These are phyloP conservation scores for Dendrocincla fuliginosa DNA, from an alignment of 2,797 vertebrate species.

Conservation along the genomic window DNA sequence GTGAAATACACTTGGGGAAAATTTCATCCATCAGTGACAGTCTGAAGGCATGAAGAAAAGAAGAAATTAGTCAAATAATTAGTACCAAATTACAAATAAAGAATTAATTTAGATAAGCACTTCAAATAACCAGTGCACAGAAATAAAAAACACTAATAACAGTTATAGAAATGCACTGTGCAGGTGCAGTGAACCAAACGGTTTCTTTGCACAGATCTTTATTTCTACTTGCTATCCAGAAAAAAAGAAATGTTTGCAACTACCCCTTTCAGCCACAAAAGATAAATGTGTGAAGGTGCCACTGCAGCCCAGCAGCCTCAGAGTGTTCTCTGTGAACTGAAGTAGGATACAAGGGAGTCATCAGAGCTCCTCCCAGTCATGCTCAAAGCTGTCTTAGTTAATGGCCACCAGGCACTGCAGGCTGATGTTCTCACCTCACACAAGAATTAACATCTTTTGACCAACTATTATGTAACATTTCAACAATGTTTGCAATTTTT, in stretches of 20 bases:
- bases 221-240: neutral
- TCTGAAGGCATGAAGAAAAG: neutral
- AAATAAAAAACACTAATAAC: neutral
- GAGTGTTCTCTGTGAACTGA: neutral
- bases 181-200: neutral
- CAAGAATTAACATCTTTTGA: neutral
- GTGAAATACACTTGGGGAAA: neutral
- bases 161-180: neutral
- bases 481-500: neutral
- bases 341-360: accelerated
- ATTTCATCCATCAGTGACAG: neutral
- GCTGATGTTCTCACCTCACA: neutral
- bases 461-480: neutral
- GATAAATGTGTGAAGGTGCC: neutral
- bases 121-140: neutral
- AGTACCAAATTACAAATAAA: neutral
- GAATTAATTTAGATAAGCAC: neutral
- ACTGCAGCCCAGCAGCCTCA: neutral
- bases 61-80: neutral
- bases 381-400: neutral
- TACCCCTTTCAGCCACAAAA: neutral
- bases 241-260: neutral
- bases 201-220: neutral
- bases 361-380: neutral
- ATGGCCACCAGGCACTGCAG: neutral